Evolutionary conservation across 1,140 invertebrate species (phyloP).

Genomic region (Phenacoccus solenopsis): DNA sequence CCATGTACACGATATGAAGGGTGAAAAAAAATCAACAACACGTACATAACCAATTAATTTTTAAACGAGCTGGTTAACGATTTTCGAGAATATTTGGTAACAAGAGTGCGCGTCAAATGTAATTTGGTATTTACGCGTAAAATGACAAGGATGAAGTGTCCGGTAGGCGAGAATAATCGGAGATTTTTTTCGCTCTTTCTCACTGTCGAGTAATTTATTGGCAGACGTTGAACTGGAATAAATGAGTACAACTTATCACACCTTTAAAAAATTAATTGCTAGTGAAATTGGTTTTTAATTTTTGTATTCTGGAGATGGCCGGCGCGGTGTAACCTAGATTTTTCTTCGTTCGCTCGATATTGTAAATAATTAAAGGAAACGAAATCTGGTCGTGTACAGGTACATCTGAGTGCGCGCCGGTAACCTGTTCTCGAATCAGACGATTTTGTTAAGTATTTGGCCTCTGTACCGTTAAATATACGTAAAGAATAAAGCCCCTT

Average conservation of each 20-base stretch:
- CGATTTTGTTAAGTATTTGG: neutral
- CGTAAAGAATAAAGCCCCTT: neutral
- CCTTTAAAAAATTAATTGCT: neutral
- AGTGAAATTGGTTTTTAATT: constrained; percentile 3
- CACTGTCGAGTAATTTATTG: too few relatives aligned
- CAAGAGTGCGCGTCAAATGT: neutral
- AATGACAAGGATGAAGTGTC: neutral
- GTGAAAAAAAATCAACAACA: too few relatives aligned
- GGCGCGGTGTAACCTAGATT: neutral
- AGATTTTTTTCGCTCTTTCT: neutral
- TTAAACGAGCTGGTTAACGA: too few relatives aligned
- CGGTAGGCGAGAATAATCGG: too few relatives aligned
- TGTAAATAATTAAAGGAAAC: neutral
- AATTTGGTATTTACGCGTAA: neutral
- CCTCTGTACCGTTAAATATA: neutral
- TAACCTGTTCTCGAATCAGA: neutral
- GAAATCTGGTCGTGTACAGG: neutral
- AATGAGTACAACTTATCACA: neutral
- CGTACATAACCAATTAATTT: too few relatives aligned
- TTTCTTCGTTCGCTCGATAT: neutral
- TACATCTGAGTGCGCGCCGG: neutral
- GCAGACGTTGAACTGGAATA: neutral
- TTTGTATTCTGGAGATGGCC: neutral
- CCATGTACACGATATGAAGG: too few relatives aligned
- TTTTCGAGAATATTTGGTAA: too few relatives aligned